Base-by-base conservation (phyloP, 2,113 vertebrate genomes). In the Benitochromis conjunctus region DNA sequence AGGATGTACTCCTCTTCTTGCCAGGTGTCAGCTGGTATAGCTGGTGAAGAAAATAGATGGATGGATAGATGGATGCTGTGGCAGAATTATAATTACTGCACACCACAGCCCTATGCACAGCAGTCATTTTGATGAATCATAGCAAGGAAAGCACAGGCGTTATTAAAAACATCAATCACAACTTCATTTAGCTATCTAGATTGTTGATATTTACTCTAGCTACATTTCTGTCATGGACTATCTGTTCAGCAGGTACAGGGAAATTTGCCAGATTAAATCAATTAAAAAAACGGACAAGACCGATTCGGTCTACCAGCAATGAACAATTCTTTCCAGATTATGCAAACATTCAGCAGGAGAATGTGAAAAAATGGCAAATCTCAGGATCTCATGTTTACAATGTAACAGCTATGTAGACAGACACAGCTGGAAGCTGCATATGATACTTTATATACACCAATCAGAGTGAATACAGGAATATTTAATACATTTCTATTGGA, bases 271-370 rank as follows among this genome's bases (percentile, higher is more conserved):
- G 34, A 55, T 41, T 56, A n/a, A 36, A 58, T 16, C 29, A 76
- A 83, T 9, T 9, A 10, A 80, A 4, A 87, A 34, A 60, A 46
- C 36, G 76, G 9, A 16, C 29, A 13, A 13, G 8, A 31, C 10
- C 60, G 57, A 41, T 86, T 71, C 18, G 19, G 12, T 56, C 56
- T 21, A 11, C 56, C 81, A 76, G 55, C 19, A 14, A 14, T 53
- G 4, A 88, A 26, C 24, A 79, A 3, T 88, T 90, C 6, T 89
- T 79, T 83, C 55, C 21, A 86, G 76, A 36, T 84, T 71, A 64
- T 48, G 21, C 24, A 80, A 81, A 86, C 9, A 54, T 82, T 69
- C 76, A 87, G 7, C 19, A 31, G 14, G 4, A 85, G 55, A 43
- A 62, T 77, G 81, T 82, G 86, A 88, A 77, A 21, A 78, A 89